phyloP scores from a whole-genome alignment of 2,113 vertebrate genomes.

The Salvelinus fontinalis region DNA sequence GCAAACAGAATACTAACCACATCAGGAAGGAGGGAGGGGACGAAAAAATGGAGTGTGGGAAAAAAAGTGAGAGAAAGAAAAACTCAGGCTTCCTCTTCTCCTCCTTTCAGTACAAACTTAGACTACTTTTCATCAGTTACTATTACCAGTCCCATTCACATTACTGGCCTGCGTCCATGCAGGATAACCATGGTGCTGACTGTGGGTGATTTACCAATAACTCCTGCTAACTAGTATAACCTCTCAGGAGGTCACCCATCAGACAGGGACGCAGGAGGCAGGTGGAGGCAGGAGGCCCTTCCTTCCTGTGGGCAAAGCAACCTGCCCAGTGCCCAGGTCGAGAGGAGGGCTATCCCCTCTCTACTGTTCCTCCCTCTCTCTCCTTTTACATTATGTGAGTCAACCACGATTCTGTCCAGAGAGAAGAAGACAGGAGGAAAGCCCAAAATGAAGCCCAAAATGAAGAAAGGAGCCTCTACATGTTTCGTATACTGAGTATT shows the following conservation, averaged over 20 bases:
- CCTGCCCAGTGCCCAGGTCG: slow-evolving; percentile 71
- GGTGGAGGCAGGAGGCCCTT: slow-evolving; percentile 37
- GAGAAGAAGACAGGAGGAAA: not conserved
- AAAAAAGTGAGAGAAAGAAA: slow-evolving; percentile 8
- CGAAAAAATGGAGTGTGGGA: not conserved
- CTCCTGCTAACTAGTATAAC: slow-evolving; percentile 74
- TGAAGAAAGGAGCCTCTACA: too few species aligned
- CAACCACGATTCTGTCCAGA: slow-evolving; percentile 59
- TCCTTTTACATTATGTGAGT: not conserved
- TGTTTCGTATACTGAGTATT: slow-evolving; percentile 73
- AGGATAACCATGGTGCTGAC: slow-evolving; percentile 94
- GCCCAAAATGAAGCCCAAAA: too few species aligned
- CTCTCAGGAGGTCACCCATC: slow-evolving; percentile 82
- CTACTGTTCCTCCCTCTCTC: slow-evolving; percentile 25
- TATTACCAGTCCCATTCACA: slow-evolving; percentile 88
- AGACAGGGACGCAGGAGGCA: slow-evolving; percentile 80
- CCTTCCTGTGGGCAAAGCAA: slow-evolving; percentile 82
- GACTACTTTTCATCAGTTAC: slow-evolving; percentile 87
- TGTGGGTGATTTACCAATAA: slow-evolving; percentile 92
- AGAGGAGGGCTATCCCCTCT: slow-evolving; percentile 56
- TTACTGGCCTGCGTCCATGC: slow-evolving; percentile 88
- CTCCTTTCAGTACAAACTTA: slow-evolving; percentile 59
- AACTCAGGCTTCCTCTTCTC: slow-evolving; percentile 82
- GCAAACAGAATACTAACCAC: not conserved
- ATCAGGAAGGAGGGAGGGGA: not conserved